A percentile compares a stretch with the other conserved stretches of the same genome.
Conservation (phyloP, 2,113 vertebrate genomes). For the Syrrhaptes paradoxus region DNA sequence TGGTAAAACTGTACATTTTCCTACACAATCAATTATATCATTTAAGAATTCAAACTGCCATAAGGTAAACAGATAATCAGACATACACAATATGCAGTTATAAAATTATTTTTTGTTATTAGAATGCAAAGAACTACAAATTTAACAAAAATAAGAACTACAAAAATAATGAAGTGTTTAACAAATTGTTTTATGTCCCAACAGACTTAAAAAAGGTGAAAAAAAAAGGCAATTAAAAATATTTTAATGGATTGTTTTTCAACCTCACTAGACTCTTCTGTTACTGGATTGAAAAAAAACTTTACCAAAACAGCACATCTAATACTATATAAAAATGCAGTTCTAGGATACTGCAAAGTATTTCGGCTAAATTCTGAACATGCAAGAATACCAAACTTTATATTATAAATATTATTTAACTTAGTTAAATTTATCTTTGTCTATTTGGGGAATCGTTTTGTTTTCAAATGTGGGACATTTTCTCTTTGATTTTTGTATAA, state of each 20-base stretch:
- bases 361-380: neutral
- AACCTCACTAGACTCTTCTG: neutral
- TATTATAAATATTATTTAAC: neutral
- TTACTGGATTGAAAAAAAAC: neutral
- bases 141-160: neutral
- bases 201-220: neutral
- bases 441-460: neutral
- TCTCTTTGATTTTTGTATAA: neutral
- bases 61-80: neutral
- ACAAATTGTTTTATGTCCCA: neutral
- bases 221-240: neutral
- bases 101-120: neutral
- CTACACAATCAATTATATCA: neutral
- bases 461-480: neutral
- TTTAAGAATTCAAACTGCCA: neutral
- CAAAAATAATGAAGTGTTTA: neutral
- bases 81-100: neutral
- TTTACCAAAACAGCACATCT: neutral
- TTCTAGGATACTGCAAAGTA: accelerated
- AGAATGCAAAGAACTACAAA: neutral
- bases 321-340: neutral
- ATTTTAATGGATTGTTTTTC: neutral
- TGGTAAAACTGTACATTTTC: neutral
- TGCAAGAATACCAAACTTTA: neutral
- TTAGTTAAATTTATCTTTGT: neutral